Evolutionary conservation across 2,797 vertebrate species (phyloP), one percentile per base, ranked within the genome.

Genomic region (Iguana delicatissima): DNA sequence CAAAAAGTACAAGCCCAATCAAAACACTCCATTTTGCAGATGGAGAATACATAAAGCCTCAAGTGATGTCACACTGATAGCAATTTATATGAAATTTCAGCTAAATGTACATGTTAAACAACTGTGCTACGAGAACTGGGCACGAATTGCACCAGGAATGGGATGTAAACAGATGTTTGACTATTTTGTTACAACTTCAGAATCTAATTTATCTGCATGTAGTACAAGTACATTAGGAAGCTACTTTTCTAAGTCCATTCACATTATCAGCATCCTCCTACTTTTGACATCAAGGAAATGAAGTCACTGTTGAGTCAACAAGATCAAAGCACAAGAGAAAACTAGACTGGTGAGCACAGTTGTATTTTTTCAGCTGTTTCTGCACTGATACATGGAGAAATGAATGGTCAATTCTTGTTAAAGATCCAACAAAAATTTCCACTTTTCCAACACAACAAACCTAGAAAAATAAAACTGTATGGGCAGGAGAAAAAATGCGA

Each of bases 341-440:
- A 89, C 92, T 87, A 93, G 88, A 94, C 77, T 91, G 89, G 91
- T 94, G 93, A 94, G 93, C 32, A 29, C 69, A 83, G 35, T 85
- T 94, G n/a, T 96, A 95, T 96, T 96, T 95, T 96, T 77, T 94
- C 96, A 97, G 96, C 95, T 96, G 96, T 6, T 91, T 94, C 87
- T 87, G 74, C 26, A 64, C 64, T 91, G 88, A 91, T 24, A 52
- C 90, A 94, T 95, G 93, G 77, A 93, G 88, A 84, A 90, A 67
- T 86, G 73, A 89, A 84, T 4, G 59, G 20, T 83, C 92, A 86
- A 77, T 89, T 74, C 90, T 87, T 90, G 79, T 32, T 46, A 91
- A 59, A 77, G 55, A 87, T 88, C 77, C 59, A 85, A 50, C 38
- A 76, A 7, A 74, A 35, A 9, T 52, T 35, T 8, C n/a, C 38